Evolutionary conservation across 2,113 vertebrate genomes (phyloP), one percentile per base, ranked within the genome.

Genomic region (Trichomycterus rosablanca): DNA sequence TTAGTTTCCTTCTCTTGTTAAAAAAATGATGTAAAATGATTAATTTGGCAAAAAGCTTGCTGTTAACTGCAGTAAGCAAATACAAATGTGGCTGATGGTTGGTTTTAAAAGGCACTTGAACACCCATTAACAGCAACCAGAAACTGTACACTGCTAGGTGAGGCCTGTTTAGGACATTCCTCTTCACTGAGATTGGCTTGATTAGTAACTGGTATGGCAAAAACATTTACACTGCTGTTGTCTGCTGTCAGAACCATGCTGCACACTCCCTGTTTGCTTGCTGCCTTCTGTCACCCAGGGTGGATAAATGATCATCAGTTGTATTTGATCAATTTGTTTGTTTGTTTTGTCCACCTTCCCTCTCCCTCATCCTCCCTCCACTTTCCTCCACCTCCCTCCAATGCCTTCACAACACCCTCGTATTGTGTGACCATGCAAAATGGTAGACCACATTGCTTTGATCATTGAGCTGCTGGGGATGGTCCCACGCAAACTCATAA

Each of bases 391-490:
- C 54, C 35, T 51, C 45, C 39, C 63, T 49, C 67, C 46, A n/a
- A n/a, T n/a, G n/a, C n/a, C n/a, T n/a, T n/a, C n/a, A n/a, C n/a
- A n/a, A n/a, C n/a, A n/a, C n/a, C n/a, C 26, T 57, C 68, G 63
- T 42, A 75, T 70, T 72, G 67, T 77, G 75, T 63, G 37, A 53
- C 51, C 40, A 15, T 76, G 72, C 64, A 67, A 65, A 73, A 50
- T 53, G 61, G 26, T 48, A 97, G 95, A 97, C 85, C 95, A 98
- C 77, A 97, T 98, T 85, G 95, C 94, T 55, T 84, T 98, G 88
- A 95, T 98, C 86, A 96, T 98, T 87, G 94, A 98, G 89, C 91
- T 98, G 79, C 87, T 97, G 86, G 95, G 94, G 65, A 91, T 84
- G 75, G 89, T 98, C 84, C 95, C 93, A 85, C 92, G 92, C 80